A percentile compares a stretch with the other conserved stretches of the same genome.
Conservation (phyloP, 2,888 invertebrate genomes). For the Hemithea aestivaria region DNA sequence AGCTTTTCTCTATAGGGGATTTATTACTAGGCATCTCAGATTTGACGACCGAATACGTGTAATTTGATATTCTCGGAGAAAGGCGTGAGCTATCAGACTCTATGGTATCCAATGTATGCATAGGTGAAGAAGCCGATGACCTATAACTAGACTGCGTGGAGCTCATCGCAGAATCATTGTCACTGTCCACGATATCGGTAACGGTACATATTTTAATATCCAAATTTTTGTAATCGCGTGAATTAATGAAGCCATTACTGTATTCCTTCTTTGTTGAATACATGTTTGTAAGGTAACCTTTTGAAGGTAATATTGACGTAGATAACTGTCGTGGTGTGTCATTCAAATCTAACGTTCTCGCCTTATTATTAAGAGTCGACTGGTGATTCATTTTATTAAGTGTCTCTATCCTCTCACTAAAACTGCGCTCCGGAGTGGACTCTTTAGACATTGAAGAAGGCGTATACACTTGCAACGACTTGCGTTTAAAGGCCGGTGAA, state of each 20-base stretch:
- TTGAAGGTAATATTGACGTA: constrained; percentile 37
- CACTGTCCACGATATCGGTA: constrained; percentile 83
- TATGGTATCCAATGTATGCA: constrained; percentile 80
- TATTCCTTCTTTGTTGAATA: constrained; percentile 47
- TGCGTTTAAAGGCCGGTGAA: constrained; percentile 89
- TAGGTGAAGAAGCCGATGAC: constrained; percentile 87
- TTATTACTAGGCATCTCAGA: constrained; percentile 64
- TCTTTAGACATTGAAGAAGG: constrained; percentile 67
- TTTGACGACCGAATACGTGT: constrained; percentile 65
- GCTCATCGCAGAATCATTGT: constrained; percentile 93
- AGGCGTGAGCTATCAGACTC: constrained; percentile 76
- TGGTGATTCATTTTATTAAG: constrained; percentile 48
- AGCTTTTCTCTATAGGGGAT: constrained; percentile 50
- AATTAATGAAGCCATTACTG: constrained; percentile 50
- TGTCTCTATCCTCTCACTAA: constrained; percentile 50
- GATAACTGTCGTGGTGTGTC: constrained; percentile 37
- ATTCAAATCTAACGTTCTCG: constrained; percentile 50
- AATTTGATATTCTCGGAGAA: constrained; percentile 67
- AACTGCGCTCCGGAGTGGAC: constrained; percentile 68
- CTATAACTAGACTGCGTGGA: constrained; percentile 89
- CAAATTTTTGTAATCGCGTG: constrained; percentile 61
- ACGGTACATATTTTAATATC: constrained; percentile 70
- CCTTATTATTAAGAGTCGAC: constrained; percentile 40
- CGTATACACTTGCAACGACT: constrained; percentile 83
- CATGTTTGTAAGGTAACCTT: constrained; percentile 33